phyloP scores from a whole-genome alignment of 2,888 invertebrate genomes.

The Drosophila pseudotalamancana region DNA sequence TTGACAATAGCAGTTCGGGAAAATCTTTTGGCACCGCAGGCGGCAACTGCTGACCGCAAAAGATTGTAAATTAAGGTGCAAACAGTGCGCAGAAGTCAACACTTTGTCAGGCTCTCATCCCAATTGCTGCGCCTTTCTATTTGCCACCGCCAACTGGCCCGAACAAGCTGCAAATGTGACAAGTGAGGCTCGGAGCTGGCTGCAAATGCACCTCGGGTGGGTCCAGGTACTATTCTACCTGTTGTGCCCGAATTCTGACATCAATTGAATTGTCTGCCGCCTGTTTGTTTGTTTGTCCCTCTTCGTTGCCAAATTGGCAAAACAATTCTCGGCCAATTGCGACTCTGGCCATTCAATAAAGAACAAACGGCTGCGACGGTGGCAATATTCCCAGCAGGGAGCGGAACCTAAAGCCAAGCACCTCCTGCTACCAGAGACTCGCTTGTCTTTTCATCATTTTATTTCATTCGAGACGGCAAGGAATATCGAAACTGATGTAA shows the following conservation, averaged over 20 bases:
- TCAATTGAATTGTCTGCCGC: constrained; percentile 45
- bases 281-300: constrained; percentile 1
- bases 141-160: constrained; percentile 24
- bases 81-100: constrained; percentile 60
- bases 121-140: constrained; percentile 31
- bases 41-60: constrained; percentile 65
- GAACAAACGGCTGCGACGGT: constrained; percentile 25
- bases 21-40: constrained; percentile 36
- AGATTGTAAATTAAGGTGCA: constrained; percentile 77
- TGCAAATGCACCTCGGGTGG: constrained; percentile 45
- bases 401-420: neutral
- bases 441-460: neutral
- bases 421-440: neutral
- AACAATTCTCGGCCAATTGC: constrained; percentile 38
- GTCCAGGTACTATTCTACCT: constrained; percentile 19
- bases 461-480: neutral
- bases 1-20: constrained; percentile 2
- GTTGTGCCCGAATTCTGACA: constrained; percentile 26
- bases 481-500: constrained; percentile 1
- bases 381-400: constrained; percentile 42
- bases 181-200: constrained; percentile 28
- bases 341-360: neutral
- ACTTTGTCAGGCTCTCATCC: constrained; percentile 19
- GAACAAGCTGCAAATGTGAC: constrained; percentile 49
- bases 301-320: constrained; percentile 41